These are phyloP conservation scores for Crotalus horridus DNA, from an alignment of 2,113 vertebrate species.

Conservation along the genomic window DNA sequence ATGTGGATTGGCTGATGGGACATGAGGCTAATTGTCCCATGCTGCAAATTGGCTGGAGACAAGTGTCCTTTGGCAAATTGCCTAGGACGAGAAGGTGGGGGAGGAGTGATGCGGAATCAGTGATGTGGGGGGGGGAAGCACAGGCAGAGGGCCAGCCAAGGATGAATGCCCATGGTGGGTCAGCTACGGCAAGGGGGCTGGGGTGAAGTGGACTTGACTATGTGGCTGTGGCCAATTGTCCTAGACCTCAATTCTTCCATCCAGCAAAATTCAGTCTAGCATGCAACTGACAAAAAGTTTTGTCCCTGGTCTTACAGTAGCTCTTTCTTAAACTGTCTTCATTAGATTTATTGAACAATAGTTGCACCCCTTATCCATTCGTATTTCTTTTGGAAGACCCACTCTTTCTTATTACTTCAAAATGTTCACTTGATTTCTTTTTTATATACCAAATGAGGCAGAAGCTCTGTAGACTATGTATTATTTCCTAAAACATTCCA, in stretches of 20 bases:
- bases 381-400: background rate
- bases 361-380: background rate
- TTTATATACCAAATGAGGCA: slow-evolving; percentile 11
- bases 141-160: background rate
- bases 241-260: background rate
- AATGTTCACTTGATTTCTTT: background rate
- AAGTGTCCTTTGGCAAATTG: background rate
- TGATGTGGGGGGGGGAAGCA: background rate
- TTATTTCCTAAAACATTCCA: background rate
- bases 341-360: background rate
- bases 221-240: background rate
- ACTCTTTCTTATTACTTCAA: background rate
- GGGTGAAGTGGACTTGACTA: background rate
- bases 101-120: background rate
- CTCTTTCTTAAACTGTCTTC: background rate
- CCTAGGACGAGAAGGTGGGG: background rate
- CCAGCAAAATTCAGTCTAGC: background rate
- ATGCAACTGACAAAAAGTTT: background rate
- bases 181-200: background rate
- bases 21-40: background rate
- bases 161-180: background rate
- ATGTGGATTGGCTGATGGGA: background rate
- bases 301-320: background rate
- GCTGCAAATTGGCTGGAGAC: background rate
- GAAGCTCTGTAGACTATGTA: background rate